Evolutionary conservation across 1,140 invertebrate species (phyloP).

Genomic region (Cyclina sinensis): DNA sequence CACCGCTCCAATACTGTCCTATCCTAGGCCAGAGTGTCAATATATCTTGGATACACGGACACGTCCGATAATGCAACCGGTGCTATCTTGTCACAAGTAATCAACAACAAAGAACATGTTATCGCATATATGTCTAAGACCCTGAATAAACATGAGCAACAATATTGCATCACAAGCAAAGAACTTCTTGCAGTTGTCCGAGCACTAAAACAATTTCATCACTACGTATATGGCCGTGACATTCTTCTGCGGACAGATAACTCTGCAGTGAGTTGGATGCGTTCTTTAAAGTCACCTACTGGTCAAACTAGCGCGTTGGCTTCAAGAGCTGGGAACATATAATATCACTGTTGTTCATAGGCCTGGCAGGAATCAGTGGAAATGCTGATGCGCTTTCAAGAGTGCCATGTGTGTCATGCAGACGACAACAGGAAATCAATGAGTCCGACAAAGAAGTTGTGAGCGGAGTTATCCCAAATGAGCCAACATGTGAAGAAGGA

Average conservation of each 20-base stretch:
- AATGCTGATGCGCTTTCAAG: constrained; percentile 79
- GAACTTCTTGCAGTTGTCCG: constrained; percentile 75
- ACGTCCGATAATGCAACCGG: constrained; percentile 56
- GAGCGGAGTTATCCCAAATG: too few relatives aligned
- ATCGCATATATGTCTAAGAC: constrained; percentile 74
- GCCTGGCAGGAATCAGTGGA: constrained; percentile 70
- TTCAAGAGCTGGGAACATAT: constrained; percentile 74
- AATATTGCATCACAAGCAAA: constrained; percentile 85
- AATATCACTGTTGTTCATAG: constrained; percentile 76
- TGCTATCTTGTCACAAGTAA: too few relatives aligned
- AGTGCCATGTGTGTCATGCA: constrained; percentile 54
- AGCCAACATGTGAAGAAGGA: too few relatives aligned
- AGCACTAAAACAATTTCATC: constrained; percentile 68
- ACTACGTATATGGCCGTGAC: constrained; percentile 72
- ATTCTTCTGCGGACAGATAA: constrained; percentile 76
- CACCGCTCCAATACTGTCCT: neutral
- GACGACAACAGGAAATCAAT: constrained; percentile 38
- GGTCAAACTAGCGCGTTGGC: constrained; percentile 78
- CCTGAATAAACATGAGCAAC: constrained; percentile 84
- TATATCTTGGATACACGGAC: constrained; percentile 84
- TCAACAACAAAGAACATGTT: constrained; percentile 23
- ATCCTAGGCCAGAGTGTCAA: neutral
- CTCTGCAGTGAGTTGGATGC: constrained; percentile 74
- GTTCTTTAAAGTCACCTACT: constrained; percentile 68
- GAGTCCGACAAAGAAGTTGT: neutral